Evolutionary conservation across 2,797 vertebrate genomes (phyloP).

Genomic region (Spheniscus humboldti): DNA sequence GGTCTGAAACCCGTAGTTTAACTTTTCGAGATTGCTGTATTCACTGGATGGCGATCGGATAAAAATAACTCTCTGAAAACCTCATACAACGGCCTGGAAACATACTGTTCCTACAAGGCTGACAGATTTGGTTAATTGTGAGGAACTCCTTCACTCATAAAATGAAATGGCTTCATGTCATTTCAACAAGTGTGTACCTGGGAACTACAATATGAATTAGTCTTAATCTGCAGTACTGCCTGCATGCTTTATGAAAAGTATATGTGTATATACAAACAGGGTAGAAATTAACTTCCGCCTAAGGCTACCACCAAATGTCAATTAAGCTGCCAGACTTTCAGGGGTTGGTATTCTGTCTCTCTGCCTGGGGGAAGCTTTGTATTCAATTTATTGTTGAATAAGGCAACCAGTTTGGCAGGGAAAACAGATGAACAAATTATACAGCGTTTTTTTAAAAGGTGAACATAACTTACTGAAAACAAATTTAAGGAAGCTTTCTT

Average conservation of each 20-base stretch:
- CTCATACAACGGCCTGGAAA: background rate
- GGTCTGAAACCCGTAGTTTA: background rate
- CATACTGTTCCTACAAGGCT: background rate
- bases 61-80: background rate
- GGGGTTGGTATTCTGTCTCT: conserved; percentile 54
- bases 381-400: conserved; percentile 73
- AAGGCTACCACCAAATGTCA: conserved; percentile 67
- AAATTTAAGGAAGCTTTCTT: conserved; percentile 51
- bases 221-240: conserved; percentile 32
- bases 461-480: conserved; percentile 54
- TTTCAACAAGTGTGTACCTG: conserved; percentile 18
- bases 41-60: background rate
- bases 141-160: conserved; percentile 33
- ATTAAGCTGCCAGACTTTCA: conserved; percentile 68
- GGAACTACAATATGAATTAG: conserved; percentile 45
- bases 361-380: conserved; percentile 65
- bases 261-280: conserved; percentile 26
- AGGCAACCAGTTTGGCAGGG: conserved; percentile 63
- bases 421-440: conserved; percentile 70
- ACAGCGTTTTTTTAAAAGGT: conserved; percentile 48
- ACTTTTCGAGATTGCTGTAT: background rate
- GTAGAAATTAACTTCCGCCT: conserved; percentile 60
- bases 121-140: background rate
- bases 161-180: conserved; percentile 38
- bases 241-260: conserved; percentile 40